phyloP scores from a whole-genome alignment of 1,140 invertebrate species.

The Drosophila saltans region DNA sequence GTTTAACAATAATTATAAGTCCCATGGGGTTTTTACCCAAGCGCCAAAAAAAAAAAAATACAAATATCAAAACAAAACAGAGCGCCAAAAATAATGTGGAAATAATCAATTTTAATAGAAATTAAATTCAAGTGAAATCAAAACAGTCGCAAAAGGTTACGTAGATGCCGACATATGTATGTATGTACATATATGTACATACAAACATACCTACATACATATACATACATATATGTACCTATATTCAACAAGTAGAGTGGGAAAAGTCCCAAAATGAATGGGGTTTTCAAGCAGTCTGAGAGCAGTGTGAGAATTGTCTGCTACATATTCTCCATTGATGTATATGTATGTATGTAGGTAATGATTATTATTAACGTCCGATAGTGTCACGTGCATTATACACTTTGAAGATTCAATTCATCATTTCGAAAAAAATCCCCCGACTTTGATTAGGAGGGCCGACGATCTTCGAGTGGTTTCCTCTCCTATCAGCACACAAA shows the following conservation, averaged over 20 bases:
- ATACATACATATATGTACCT: background rate
- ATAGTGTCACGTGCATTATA: conserved; percentile 47
- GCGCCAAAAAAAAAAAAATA: background rate
- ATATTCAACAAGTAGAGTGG: too few relatives aligned
- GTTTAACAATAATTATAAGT: conserved; percentile 35
- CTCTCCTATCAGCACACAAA: conserved; percentile 43
- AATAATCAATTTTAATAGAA: conserved; percentile 51
- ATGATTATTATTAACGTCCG: background rate
- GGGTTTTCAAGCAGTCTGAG: too few relatives aligned
- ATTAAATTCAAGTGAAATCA: background rate
- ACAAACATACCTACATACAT: background rate
- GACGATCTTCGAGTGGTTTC: conserved; percentile 38
- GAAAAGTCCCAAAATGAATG: too few relatives aligned
- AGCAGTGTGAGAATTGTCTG: too few relatives aligned
- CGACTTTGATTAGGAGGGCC: conserved; percentile 34
- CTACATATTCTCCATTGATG: background rate
- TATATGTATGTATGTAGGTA: background rate
- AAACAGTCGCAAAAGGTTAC: conserved; percentile 5
- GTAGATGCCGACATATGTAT: conserved; percentile 4
- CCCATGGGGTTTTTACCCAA: conserved; percentile 35
- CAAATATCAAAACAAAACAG: conserved; percentile 37
- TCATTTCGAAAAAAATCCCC: conserved; percentile 27
- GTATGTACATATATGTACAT: too few relatives aligned
- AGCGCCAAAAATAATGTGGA: conserved; percentile 34
- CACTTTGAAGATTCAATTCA: conserved; percentile 36